Evolutionary conservation across 2,797 vertebrate species (phyloP), one percentile per base, ranked within the genome.

Genomic region (Selene dorsalis): DNA sequence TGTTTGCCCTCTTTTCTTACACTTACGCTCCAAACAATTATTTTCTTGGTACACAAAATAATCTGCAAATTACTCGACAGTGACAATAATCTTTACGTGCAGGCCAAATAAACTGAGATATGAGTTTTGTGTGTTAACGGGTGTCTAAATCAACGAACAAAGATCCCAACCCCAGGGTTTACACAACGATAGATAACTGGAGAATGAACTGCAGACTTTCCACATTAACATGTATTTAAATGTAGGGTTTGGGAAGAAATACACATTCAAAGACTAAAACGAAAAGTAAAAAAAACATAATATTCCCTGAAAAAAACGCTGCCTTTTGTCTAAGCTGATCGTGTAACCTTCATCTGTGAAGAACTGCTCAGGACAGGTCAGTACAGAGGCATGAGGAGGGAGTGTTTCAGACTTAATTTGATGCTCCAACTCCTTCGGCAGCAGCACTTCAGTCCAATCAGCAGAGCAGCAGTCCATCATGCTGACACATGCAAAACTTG

Each of bases 401-500:
- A 57, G 59, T 32, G 8, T 70, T 58, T 47, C n/a, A 5, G 8
- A 16, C 22, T 16, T 11, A 71, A 82, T 53, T 66, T 68, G 39
- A 71, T 14, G 35, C 30, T 79, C 72, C 20, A 13, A 39, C 43
- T 57, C 26, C 53, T 80, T 62, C 43, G 70, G 59, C 48, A 73
- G 59, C 48, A 66, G 75, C 56, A 61, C 67, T 80, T 75, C 16
- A 71, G 45, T n/a, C 48, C 57, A 55, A 77, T 74, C 75, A 76
- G 73, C 76, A 68, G 67, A 81, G 50, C 63, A 47, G 79, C 77
- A 32, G 47, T 62, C 52, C 13, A 13, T 69, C 63, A 22, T 17
- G 53, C 86, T 83, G 77, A 86, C 78, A 77, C 48, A 59, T 47
- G 59, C 38, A 71, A 68, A 89, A 82, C 65, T n/a, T 53, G 62